Evolutionary conservation across 2,797 vertebrate species (phyloP), one percentile per base, ranked within the genome.

Genomic region (Rhinogobio ventralis): DNA sequence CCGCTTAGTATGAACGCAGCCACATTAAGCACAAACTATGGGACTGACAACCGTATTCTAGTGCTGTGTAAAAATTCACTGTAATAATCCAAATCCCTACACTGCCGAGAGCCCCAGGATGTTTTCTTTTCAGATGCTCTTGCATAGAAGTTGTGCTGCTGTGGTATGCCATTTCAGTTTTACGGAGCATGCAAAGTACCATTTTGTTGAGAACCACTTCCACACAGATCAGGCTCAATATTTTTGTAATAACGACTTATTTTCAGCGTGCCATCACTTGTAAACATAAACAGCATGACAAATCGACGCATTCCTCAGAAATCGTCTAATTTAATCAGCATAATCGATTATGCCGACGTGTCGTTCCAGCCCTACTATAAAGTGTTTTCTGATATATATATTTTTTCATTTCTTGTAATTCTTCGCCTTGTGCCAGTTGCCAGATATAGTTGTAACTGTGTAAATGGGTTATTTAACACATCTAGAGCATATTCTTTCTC

Each of bases 401-500:
- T 49, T 51, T 28, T 3, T 46, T 28, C 57, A 49, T 51, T 15
- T 51, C 62, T 0, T n/a, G 42, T 67, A 79, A 14, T 33, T 64
- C 0, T 64, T 64, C 60, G n/a, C n/a, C 17, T 36, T 79, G 45
- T 17, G 28, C 62, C 64, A 79, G 45, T 45, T 73, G 19, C 39
- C 19, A 62, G 7, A 60, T 82, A 60, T 33, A 72, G 69, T 33
- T 64, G 20, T 73, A 73, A n/a, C 25, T 4, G 7, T 17, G 25
- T n/a, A 82, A 73, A 25, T 82, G 55, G 55, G 39, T 36, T 82
- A 62, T 72, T 64, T 33, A 72, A 33, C 36, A 8, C 5, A 60
- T 62, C 55, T 74, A 17, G 55, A 49, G 10, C 28, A 62, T 62
- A 69, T 39, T 68, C 19, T 25, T 55, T 28, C n/a, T 64, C 39